Percentiles rank a stretch among this genome's conserved stretches.
phyloP scores from a whole-genome alignment of 1,140 invertebrate species.

The Euura saliciscinereae region DNA sequence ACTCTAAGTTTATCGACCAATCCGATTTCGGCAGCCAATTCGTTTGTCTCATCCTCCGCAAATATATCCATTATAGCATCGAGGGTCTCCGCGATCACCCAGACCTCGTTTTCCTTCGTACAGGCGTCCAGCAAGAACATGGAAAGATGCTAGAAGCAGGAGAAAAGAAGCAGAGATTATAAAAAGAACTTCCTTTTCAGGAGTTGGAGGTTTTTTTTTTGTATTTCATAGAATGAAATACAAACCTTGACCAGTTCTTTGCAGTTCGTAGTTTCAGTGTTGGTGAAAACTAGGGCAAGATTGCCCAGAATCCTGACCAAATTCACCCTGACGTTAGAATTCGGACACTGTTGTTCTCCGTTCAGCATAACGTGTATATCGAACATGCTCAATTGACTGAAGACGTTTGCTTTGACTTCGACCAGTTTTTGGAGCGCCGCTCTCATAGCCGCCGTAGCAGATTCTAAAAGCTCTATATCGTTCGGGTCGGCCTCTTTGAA shows the following conservation, averaged over 20 bases:
- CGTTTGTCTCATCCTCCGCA: slow-evolving; percentile 75
- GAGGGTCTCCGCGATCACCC: slow-evolving; percentile 75
- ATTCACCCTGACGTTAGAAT: slow-evolving; percentile 69
- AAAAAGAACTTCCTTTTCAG: slow-evolving; percentile 34
- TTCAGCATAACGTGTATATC: slow-evolving; percentile 63
- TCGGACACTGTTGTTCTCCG: slow-evolving; percentile 62
- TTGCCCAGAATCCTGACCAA: slow-evolving; percentile 72
- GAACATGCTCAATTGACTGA: slow-evolving; percentile 45
- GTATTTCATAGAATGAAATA: background rate
- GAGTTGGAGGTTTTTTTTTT: background rate
- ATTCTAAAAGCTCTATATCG: slow-evolving; percentile 65
- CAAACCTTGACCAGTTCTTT: slow-evolving; percentile 51
- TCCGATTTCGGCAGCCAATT: slow-evolving; percentile 66
- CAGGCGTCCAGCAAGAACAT: slow-evolving; percentile 63
- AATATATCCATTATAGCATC: slow-evolving; percentile 80
- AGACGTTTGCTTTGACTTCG: slow-evolving; percentile 42
- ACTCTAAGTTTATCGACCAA: slow-evolving; percentile 65
- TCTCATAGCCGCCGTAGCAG: slow-evolving; percentile 70
- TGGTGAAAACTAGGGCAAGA: slow-evolving; percentile 58
- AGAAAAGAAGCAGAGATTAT: slow-evolving; percentile 51
- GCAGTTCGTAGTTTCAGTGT: slow-evolving; percentile 28
- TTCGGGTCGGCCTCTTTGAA: slow-evolving; percentile 55
- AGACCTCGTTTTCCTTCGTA: slow-evolving; percentile 64
- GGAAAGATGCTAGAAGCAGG: slow-evolving; percentile 48
- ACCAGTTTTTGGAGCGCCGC: slow-evolving; percentile 60